phyloP scores from a whole-genome alignment of 1,140 invertebrate genomes.

The Scaptomyza montana region DNA sequence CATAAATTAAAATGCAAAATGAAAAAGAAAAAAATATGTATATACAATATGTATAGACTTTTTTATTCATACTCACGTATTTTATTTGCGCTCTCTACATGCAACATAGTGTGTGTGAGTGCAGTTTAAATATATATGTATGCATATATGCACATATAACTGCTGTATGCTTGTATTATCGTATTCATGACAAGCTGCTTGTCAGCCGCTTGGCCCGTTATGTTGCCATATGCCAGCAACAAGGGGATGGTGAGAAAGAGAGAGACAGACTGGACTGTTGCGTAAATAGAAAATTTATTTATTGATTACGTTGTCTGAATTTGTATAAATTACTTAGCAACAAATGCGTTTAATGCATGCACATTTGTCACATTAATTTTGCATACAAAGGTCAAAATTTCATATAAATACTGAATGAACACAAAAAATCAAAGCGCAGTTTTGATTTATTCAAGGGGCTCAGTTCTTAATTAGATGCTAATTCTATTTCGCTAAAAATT shows the following conservation, averaged over 20 bases:
- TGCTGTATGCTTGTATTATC: conserved; percentile 3
- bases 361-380: conserved; percentile 37
- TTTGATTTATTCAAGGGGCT: neutral
- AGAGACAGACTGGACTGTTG: conserved; percentile 54
- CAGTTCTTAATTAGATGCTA: neutral
- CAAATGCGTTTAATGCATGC: conserved; percentile 30
- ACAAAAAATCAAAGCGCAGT: neutral
- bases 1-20: conserved; percentile 75
- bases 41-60: neutral
- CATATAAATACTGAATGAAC: neutral
- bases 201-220: conserved; percentile 58
- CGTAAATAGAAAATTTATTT: conserved; percentile 80
- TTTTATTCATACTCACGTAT: conserved; percentile 25
- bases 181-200: conserved; percentile 74
- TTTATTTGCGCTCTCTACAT: conserved; percentile 10
- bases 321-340: conserved; percentile 56
- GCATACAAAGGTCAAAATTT: neutral
- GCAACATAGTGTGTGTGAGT: conserved; percentile 29
- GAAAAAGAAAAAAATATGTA: conserved; percentile 13
- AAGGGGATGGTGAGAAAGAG: conserved; percentile 1
- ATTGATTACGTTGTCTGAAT: conserved; percentile 75
- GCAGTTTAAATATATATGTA: conserved; percentile 14
- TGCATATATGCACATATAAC: conserved; percentile 16
- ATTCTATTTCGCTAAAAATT: conserved; percentile 1
- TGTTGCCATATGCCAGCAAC: conserved; percentile 52